Evolutionary conservation across 1,140 invertebrate genomes (phyloP), one percentile per base, ranked within the genome.

Genomic region (Antheraea pernyi): DNA sequence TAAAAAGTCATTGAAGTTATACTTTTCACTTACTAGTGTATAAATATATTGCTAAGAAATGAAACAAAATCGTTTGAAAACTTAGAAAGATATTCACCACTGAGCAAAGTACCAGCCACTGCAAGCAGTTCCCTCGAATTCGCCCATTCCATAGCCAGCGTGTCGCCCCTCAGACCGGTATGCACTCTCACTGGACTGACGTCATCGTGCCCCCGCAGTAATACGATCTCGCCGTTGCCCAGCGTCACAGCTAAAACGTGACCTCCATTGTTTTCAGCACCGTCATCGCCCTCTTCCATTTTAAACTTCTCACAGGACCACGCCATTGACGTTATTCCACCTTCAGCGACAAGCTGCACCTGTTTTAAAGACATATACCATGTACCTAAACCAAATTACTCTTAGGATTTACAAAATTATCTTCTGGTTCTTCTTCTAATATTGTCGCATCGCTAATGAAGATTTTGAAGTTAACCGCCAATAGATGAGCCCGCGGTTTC

Each of bases 231-330:
- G 7, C 98, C 98, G 83, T 97, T 97, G 75, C 96, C 95, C 70
- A 99, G 95, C 79, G 97, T 96, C 10, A 99, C 97, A 0, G 98
- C 98, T 65, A 99, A 86, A 0, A 98, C 95, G 85, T 97, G 97
- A 0, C 85, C 86, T 0, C 79, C 83, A 59, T 81, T 86, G 58
- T 62, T 85, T 73, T 93, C 87, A 61, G 86, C 81, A 7, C 84
- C 90, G 79, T 94, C 94, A 73, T 98, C 97, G 22, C 95, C 96
- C 88, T 99, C 98, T 85, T 99, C 98, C 97, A 99, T 99, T 93
- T 98, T 99, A 88, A 99, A 99, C 84, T 99, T 99, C 85, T 99
- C 98, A 86, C 98, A 99, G 42, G 97, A 98, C 98, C 98, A 99
- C 16, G 97, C 96, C 96, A 99, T 98, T 37, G 96, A 95, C 7